These are phyloP conservation scores for Psettodes erumei DNA, from an alignment of 2,113 vertebrate genomes.

Conservation along the genomic window DNA sequence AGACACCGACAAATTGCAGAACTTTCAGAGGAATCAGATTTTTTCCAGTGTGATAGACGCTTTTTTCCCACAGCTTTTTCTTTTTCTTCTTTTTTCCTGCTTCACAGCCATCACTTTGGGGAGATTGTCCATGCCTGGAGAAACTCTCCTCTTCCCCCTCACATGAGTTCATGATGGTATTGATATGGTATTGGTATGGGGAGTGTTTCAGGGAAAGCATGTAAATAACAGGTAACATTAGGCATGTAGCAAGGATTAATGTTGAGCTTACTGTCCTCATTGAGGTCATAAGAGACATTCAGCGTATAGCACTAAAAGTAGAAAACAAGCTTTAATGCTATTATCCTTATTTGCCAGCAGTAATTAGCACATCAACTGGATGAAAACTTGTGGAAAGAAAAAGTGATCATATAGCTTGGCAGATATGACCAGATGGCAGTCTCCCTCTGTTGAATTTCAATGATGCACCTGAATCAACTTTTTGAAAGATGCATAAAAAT, in stretches of 20 bases:
- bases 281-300: slow-evolving; percentile 30
- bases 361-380: slow-evolving; percentile 15
- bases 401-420: slow-evolving; percentile 28
- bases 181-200: too few relatives aligned
- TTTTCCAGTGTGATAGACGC: neutral
- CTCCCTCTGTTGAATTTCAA: slow-evolving; percentile 54
- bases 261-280: slow-evolving; percentile 5
- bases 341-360: slow-evolving; percentile 21
- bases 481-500: slow-evolving; percentile 63
- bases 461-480: slow-evolving; percentile 66
- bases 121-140: neutral
- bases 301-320: slow-evolving; percentile 21
- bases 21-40: neutral
- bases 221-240: slow-evolving; percentile 24
- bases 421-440: slow-evolving; percentile 52
- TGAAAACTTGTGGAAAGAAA: slow-evolving; percentile 34
- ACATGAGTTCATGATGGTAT: neutral
- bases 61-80: too few relatives aligned
- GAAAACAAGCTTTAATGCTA: slow-evolving; percentile 37
- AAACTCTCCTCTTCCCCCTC: neutral
- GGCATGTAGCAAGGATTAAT: slow-evolving; percentile 5
- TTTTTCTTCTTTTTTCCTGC: too few relatives aligned
- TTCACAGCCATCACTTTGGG: neutral
- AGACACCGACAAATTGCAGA: neutral
- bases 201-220: neutral